phyloP scores from a whole-genome alignment of 2,797 vertebrate genomes.

The Dipus sagitta region DNA sequence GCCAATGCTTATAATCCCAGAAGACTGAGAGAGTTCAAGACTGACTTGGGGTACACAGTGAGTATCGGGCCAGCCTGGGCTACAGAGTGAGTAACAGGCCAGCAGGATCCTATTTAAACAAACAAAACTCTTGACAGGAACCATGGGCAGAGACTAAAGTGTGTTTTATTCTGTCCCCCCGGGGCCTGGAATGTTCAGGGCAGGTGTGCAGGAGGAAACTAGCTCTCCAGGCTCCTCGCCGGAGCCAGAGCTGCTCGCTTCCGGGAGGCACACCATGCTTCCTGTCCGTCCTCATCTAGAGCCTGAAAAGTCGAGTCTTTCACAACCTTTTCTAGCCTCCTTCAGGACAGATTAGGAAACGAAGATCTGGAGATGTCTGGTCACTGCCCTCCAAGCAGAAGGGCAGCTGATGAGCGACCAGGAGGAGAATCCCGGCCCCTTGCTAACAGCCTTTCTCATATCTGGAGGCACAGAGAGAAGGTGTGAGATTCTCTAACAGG shows the following conservation, averaged over 20 bases:
- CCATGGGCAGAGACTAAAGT: not conserved
- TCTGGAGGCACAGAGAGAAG: not conserved
- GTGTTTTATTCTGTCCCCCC: no score
- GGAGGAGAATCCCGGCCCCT: not conserved
- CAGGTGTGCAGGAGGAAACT: not conserved
- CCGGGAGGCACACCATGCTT: not conserved
- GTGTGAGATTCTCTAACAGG: not conserved
- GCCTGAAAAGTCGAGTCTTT: not conserved
- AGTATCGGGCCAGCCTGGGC: no score
- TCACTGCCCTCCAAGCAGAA: not conserved
- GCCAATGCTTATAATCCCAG: not conserved
- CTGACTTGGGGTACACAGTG: no score
- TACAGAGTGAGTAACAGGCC: not conserved
- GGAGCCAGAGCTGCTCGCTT: not conserved
- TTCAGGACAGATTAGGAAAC: not conserved
- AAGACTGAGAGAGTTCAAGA: no score
- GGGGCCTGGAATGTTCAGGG: not conserved
- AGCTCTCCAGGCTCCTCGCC: not conserved
- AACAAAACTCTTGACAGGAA: not conserved
- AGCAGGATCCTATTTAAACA: not conserved
- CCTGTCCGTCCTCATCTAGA: not conserved
- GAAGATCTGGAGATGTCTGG: not conserved
- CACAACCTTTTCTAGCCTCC: not conserved
- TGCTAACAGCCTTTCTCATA: not conserved
- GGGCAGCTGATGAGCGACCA: no score